phyloP scores from a whole-genome alignment of 2,888 invertebrate species.

The Nephrotoma guestfalica region DNA sequence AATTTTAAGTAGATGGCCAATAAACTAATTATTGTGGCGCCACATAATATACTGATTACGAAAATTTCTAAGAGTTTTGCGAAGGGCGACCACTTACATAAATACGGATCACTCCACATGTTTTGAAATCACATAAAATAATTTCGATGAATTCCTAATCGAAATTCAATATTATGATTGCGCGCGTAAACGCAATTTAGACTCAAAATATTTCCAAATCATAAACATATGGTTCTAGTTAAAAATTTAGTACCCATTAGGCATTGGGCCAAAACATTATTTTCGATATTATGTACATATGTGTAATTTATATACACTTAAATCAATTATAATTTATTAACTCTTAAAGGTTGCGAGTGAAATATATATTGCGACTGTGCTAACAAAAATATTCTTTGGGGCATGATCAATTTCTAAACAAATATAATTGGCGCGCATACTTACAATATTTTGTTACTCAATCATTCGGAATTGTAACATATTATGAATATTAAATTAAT shows the following conservation, averaged over 20 bases:
- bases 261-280: not conserved
- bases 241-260: not conserved
- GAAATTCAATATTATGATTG: not conserved
- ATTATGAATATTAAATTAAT: not conserved
- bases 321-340: not conserved
- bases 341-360: not conserved
- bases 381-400: not conserved
- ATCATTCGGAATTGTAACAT: not conserved
- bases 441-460: not conserved
- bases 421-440: not conserved
- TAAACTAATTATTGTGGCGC: too few species aligned
- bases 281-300: not conserved
- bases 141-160: too few species aligned
- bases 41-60: too few species aligned
- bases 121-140: too few species aligned
- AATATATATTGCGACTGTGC: not conserved
- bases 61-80: too few species aligned
- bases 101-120: too few species aligned
- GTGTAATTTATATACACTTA: not conserved
- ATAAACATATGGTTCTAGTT: not conserved
- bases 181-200: not conserved
- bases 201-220: not conserved
- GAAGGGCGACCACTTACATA: too few species aligned
- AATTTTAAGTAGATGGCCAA: too few species aligned
- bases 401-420: not conserved